phyloP scores from a whole-genome alignment of 1,140 invertebrate genomes.

The Heterodera carotae region DNA sequence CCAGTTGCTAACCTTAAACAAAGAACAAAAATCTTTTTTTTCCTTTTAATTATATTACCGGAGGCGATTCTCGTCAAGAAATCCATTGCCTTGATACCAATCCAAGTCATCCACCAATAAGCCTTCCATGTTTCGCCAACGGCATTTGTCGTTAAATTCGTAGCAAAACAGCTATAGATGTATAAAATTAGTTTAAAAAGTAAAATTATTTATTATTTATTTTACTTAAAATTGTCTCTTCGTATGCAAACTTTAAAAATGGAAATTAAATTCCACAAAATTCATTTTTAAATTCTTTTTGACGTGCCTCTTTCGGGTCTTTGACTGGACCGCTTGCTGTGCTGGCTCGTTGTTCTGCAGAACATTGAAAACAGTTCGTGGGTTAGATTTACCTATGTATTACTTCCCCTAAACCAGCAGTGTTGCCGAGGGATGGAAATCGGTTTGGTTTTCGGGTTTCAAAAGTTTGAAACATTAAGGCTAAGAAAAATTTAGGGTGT shows the following conservation, averaged over 20 bases:
- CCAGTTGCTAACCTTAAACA: slow-evolving; percentile 54
- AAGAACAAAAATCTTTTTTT: neutral
- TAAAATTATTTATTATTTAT: no score
- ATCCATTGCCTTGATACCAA: slow-evolving; percentile 60
- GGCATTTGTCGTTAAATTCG: slow-evolving; percentile 60
- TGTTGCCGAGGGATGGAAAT: no score
- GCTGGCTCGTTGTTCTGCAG: neutral
- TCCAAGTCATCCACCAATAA: slow-evolving; percentile 63
- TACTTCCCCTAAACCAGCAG: no score
- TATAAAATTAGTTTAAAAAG: no score
- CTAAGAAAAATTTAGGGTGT: no score
- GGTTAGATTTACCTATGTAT: no score
- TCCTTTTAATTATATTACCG: neutral
- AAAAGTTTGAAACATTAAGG: no score
- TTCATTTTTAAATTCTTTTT: neutral
- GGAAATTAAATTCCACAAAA: neutral
- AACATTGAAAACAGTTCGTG: neutral
- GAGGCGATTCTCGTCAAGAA: slow-evolving; percentile 54
- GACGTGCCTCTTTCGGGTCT: neutral
- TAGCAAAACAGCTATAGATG: slow-evolving; percentile 48
- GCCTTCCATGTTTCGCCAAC: slow-evolving; percentile 63
- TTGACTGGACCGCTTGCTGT: slow-evolving; percentile 5
- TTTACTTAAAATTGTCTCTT: no score
- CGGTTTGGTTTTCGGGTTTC: no score
- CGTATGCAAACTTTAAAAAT: no score